Percentiles rank a stretch among this genome's conserved stretches.
Conservation (phyloP, 2,888 invertebrate species). For the Zhengitettix transpicula region DNA sequence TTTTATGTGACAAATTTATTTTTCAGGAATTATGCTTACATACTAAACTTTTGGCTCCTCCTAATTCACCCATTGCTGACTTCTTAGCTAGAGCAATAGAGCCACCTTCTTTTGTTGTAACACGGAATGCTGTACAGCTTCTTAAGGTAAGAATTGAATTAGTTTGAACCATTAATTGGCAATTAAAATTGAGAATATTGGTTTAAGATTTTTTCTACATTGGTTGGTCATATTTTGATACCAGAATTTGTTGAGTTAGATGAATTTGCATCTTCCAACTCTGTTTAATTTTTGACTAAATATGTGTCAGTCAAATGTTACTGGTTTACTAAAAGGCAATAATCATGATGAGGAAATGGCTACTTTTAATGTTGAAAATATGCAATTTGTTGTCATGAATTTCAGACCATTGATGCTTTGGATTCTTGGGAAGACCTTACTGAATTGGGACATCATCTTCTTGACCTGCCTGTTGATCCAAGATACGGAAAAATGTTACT, state of each 20-base stretch:
- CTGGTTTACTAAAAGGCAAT: too few relatives aligned
- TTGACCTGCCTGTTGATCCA: slow-evolving; percentile 87
- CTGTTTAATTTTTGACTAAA: too few relatives aligned
- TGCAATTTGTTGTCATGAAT: slow-evolving; percentile 3
- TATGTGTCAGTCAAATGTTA: too few relatives aligned
- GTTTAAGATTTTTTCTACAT: background rate
- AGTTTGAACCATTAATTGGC: background rate
- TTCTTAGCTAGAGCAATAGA: slow-evolving; percentile 73
- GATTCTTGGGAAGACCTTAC: slow-evolving; percentile 76
- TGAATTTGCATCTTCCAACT: too few relatives aligned
- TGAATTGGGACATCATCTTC: slow-evolving; percentile 68
- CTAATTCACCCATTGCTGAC: slow-evolving; percentile 58
- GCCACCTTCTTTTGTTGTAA: slow-evolving; percentile 63
- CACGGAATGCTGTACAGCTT: slow-evolving; percentile 52
- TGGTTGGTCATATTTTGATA: background rate
- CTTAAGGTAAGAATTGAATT: slow-evolving; percentile 21
- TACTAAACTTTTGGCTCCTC: slow-evolving; percentile 63
- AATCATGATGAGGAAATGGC: too few relatives aligned
- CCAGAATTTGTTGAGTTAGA: background rate
- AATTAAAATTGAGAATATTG: background rate
- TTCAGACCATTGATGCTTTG: slow-evolving; percentile 71
- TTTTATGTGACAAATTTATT: slow-evolving; percentile 1
- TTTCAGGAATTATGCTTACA: slow-evolving; percentile 68
- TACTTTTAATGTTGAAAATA: too few relatives aligned
- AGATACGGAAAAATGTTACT: slow-evolving; percentile 82